phyloP scores from a whole-genome alignment of 2,113 vertebrate genomes.

The Motacilla tschutschensis region DNA sequence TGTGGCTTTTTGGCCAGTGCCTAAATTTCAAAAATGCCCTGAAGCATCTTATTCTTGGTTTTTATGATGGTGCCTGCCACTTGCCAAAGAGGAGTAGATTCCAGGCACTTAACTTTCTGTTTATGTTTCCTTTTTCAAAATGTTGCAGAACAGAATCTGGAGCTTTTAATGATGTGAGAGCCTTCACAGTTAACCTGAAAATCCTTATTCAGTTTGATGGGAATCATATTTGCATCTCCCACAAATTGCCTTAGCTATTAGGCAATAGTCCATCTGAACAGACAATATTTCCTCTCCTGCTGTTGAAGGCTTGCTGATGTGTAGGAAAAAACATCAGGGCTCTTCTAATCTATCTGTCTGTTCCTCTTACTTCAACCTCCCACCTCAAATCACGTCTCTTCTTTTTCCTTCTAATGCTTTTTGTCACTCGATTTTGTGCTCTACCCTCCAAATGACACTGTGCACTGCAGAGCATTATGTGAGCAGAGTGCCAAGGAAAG shows the following conservation, averaged over 20 bases:
- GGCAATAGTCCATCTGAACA: not conserved
- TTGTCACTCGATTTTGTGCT: constrained; percentile 31
- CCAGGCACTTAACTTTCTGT: not conserved
- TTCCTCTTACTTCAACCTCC: not conserved
- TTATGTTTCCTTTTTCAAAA: not conserved
- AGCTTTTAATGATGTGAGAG: not conserved
- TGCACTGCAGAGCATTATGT: not conserved
- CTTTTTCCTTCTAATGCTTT: not conserved
- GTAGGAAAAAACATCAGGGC: not conserved
- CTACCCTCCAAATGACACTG: not conserved
- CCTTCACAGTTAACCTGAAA: not conserved
- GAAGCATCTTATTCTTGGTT: not conserved
- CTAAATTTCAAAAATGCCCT: not conserved
- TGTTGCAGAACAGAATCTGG: not conserved
- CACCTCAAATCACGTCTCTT: not conserved
- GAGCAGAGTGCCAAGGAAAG: not conserved
- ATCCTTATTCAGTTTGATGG: not conserved
- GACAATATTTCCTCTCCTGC: not conserved
- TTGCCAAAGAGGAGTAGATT: not conserved
- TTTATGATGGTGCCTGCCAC: not conserved
- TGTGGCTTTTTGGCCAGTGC: not conserved
- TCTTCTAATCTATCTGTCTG: not conserved
- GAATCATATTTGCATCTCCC: not conserved
- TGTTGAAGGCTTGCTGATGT: not conserved
- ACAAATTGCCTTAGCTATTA: not conserved